These are phyloP conservation scores for Drosophila leontia DNA, from an alignment of 1,140 invertebrate species.

Conservation along the genomic window DNA sequence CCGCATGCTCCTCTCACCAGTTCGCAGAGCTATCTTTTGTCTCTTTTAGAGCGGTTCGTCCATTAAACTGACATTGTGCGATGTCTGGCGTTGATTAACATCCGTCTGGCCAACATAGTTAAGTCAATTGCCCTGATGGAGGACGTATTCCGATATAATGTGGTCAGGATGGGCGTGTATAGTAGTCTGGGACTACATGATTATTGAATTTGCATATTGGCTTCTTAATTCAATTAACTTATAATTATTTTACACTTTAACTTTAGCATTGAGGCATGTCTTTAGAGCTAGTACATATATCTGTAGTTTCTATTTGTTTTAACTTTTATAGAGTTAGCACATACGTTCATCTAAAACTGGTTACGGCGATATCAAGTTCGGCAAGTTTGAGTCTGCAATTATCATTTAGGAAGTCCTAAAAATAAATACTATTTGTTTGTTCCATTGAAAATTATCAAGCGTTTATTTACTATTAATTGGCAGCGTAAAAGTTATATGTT, in stretches of 20 bases:
- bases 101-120: slow-evolving; percentile 18
- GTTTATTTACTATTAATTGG: neutral
- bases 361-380: slow-evolving; percentile 9
- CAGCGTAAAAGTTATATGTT: neutral
- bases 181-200: neutral
- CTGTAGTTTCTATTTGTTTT: slow-evolving; percentile 4
- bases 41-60: slow-evolving; percentile 17
- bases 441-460: neutral
- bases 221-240: neutral
- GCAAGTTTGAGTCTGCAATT: slow-evolving; percentile 9
- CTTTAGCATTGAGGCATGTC: slow-evolving; percentile 6
- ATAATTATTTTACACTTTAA: slow-evolving; percentile 3
- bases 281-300: neutral
- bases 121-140: slow-evolving; percentile 31
- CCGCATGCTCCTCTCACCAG: slow-evolving; percentile 35
- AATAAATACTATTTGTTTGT: slow-evolving; percentile 5
- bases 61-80: slow-evolving; percentile 42
- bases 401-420: slow-evolving; percentile 12
- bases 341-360: neutral
- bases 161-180: neutral
- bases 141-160: slow-evolving; percentile 10
- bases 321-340: neutral
- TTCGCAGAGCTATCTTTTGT: slow-evolving; percentile 28
- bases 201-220: neutral
- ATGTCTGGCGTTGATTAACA: slow-evolving; percentile 64